Base-by-base conservation (phyloP, 2,113 vertebrate species). In the Nothoprocta pentlandii region DNA sequence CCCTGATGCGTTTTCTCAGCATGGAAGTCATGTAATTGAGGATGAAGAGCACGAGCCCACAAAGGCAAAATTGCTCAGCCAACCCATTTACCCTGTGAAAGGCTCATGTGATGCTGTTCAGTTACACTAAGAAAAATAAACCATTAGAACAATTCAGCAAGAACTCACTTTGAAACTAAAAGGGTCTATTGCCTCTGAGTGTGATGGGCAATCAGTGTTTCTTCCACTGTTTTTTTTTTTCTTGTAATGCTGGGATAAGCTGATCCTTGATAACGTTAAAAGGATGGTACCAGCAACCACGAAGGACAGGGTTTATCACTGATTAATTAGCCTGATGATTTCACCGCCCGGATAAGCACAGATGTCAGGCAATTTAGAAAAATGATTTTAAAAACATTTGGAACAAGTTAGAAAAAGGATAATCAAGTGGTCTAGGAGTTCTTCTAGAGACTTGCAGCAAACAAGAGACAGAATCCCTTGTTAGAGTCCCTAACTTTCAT, bases 1-100 rank as follows among this genome's bases (percentile, higher is more conserved):
- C 80, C 49, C 86, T 53, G 86, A 86, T 93, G 54, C 9, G 1
- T 74, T 96, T 95, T 92, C 94, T 94, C 89, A 86, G 73, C 89
- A 80, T 89, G 94, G 64, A 88, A 93, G 26, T 71, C 51, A 47
- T 39, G n/a, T 17, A 92, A 92, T 84, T 16, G 7, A 75, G 28
- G 83, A 83, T 80, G n/a, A 73, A 85, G 30, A 91, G 41, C 12
- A 25, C 30, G 80, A 67, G 77, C 64, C 62, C 46, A 47, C 49
- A 83, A 95, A 88, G 64, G 44, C 63, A 63, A 42, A 92, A 80
- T 44, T 84, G 64, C 86, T n/a, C 30, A 34, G 61, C 61, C 80
- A 77, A 10, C 49, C 75, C 68, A 36, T 86, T 83, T 77, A 74
- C 51, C 32, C 68, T 36, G 30, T 86, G 76, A 80, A 86, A 86